phyloP scores from a whole-genome alignment of 2,888 invertebrate genomes.

The Heliconius hortense region DNA sequence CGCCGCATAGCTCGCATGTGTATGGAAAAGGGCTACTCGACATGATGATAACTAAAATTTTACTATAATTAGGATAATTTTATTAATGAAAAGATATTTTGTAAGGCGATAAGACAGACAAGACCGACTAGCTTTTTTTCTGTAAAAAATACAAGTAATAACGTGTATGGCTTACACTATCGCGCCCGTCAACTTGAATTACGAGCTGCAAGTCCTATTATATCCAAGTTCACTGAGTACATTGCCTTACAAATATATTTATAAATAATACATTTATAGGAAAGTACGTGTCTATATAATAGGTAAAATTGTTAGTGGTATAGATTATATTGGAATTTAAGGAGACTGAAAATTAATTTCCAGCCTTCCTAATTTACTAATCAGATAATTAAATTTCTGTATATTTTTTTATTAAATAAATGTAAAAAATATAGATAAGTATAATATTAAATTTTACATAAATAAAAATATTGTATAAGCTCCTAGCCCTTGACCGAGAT shows the following conservation, averaged over 20 bases:
- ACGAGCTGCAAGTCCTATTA: background rate
- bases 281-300: background rate
- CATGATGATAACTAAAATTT: slow-evolving; percentile 51
- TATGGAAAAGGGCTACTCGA: slow-evolving; percentile 76
- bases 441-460: background rate
- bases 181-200: background rate
- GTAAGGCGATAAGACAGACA: background rate
- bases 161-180: background rate
- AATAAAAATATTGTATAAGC: slow-evolving; percentile 10
- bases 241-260: background rate
- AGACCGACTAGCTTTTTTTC: background rate
- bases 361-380: background rate
- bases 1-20: slow-evolving; percentile 92
- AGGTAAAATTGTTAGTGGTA: background rate
- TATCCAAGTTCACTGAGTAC: background rate
- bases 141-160: background rate
- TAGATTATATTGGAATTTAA: too few species aligned
- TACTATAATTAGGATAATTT: background rate
- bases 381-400: background rate
- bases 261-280: background rate
- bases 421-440: background rate
- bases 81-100: background rate
- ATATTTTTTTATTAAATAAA: background rate
- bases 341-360: too few species aligned
- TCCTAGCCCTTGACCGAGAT: slow-evolving; percentile 38